Evolutionary conservation across 2,888 invertebrate genomes (phyloP).

Genomic region (Hirtodrosophila trivittata): DNA sequence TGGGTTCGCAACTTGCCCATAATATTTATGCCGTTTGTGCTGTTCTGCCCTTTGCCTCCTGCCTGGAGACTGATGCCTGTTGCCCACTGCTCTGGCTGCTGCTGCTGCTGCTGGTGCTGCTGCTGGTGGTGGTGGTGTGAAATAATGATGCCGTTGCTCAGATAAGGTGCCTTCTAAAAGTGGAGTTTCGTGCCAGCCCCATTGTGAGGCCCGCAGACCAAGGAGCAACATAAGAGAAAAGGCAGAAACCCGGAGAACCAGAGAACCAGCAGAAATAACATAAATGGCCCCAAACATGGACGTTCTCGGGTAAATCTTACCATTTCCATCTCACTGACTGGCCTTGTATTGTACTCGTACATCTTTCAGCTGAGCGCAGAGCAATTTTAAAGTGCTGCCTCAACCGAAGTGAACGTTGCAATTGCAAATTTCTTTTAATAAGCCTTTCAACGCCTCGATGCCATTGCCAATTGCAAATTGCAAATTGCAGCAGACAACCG

Average conservation of each 20-base stretch:
- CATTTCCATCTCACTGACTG: conserved; percentile 20
- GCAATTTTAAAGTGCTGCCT: conserved; percentile 26
- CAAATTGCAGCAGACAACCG: conserved; percentile 33
- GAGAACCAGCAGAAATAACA: conserved; percentile 61
- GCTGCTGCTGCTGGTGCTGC: conserved; percentile 17
- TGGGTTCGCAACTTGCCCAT: conserved; percentile 59
- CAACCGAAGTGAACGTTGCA: conserved; percentile 48
- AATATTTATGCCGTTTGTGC: conserved; percentile 71
- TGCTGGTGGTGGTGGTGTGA: conserved; percentile 70
- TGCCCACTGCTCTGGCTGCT: conserved; percentile 15
- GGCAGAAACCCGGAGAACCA: conserved; percentile 28
- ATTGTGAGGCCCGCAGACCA: conserved; percentile 52
- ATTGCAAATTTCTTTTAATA: conserved; percentile 81
- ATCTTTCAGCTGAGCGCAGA: conserved; percentile 16
- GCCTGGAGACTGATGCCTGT: conserved; percentile 15
- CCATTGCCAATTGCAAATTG: conserved; percentile 72
- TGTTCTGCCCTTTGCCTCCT: conserved; percentile 49
- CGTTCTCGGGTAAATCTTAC: conserved; percentile 47
- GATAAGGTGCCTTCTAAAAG: conserved; percentile 77
- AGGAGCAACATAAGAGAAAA: conserved; percentile 11
- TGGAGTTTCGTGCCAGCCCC: conserved; percentile 67
- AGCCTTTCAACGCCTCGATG: conserved; percentile 81
- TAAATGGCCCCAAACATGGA: conserved; percentile 58
- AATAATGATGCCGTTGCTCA: conserved; percentile 82
- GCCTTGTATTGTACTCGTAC: conserved; percentile 20